Evolutionary conservation across 2,797 vertebrate genomes (phyloP).

Genomic region (Sebastes steindachneri): DNA sequence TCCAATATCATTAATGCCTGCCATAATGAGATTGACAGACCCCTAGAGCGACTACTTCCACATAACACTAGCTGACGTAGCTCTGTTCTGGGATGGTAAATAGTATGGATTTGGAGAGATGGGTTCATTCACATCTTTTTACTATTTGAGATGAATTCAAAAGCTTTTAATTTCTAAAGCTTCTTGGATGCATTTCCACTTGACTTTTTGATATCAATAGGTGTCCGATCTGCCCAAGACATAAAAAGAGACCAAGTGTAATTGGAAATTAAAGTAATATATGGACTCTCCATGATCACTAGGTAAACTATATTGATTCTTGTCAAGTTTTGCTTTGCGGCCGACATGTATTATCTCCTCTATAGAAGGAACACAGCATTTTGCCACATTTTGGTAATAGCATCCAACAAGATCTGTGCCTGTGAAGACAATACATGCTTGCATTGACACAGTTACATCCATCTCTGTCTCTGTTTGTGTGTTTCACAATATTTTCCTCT

Average conservation of each 20-base stretch:
- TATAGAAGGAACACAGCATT: not conserved
- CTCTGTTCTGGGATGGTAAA: not conserved
- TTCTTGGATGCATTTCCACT: not conserved
- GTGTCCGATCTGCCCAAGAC: not conserved
- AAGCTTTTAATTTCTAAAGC: not conserved
- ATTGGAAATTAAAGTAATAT: not conserved
- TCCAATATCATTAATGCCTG: not conserved
- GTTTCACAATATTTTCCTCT: constrained; percentile 41
- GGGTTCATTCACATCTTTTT: not conserved
- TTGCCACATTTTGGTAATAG: not conserved
- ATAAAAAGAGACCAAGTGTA: not conserved
- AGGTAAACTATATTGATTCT: too few species aligned
- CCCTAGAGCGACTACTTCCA: not conserved
- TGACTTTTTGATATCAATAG: not conserved
- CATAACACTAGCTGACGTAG: not conserved
- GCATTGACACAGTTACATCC: not conserved
- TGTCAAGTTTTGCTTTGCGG: not conserved
- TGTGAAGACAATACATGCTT: not conserved
- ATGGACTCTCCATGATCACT: not conserved
- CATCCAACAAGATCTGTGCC: not conserved
- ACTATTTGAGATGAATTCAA: not conserved
- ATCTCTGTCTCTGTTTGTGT: constrained; percentile 29
- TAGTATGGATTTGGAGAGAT: not conserved
- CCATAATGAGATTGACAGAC: not conserved
- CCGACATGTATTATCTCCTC: not conserved